Percentiles rank a stretch among this genome's conserved stretches.
phyloP scores from a whole-genome alignment of 2,797 vertebrate genomes.

The Sebastes variabilis region DNA sequence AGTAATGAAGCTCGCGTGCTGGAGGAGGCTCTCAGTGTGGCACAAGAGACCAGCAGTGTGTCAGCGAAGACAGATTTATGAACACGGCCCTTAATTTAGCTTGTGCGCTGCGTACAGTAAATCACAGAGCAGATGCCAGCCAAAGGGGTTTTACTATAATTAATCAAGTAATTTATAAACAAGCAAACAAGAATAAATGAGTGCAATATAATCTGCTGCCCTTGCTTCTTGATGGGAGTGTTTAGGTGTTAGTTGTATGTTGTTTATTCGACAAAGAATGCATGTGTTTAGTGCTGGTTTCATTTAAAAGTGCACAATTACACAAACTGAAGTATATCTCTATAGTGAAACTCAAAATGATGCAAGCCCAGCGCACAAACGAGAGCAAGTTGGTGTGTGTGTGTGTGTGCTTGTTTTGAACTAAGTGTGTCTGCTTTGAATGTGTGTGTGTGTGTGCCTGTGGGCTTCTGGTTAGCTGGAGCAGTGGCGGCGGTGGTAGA shows the following conservation, averaged over 20 bases:
- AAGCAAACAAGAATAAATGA: slow-evolving; percentile 62
- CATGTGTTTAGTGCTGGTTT: not conserved
- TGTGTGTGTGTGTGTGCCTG: not conserved
- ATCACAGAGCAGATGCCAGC: slow-evolving; percentile 56
- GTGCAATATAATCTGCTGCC: slow-evolving; percentile 33
- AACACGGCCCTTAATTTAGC: slow-evolving; percentile 56
- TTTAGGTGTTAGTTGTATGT: not conserved
- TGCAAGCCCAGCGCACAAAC: not conserved
- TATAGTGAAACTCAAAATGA: slow-evolving; percentile 7
- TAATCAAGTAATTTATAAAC: slow-evolving; percentile 71
- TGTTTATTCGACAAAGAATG: not conserved
- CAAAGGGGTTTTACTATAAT: slow-evolving; percentile 58
- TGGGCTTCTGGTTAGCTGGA: slow-evolving; percentile 11
- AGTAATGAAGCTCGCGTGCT: slow-evolving; percentile 28
- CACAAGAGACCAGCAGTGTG: slow-evolving; percentile 16
- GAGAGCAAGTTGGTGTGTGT: not conserved
- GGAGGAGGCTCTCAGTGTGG: slow-evolving; percentile 21
- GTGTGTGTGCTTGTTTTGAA: not conserved
- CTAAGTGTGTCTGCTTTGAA: slow-evolving; percentile 1
- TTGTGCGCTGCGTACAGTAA: slow-evolving; percentile 37
- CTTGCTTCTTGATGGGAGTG: slow-evolving; percentile 5
- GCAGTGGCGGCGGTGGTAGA: slow-evolving; percentile 21
- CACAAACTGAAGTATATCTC: slow-evolving; percentile 13
- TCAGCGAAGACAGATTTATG: slow-evolving; percentile 59
- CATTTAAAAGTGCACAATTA: slow-evolving; percentile 18